These are phyloP conservation scores for Melanostoma scalare DNA, from an alignment of 2,888 invertebrate genomes.

Conservation along the genomic window DNA sequence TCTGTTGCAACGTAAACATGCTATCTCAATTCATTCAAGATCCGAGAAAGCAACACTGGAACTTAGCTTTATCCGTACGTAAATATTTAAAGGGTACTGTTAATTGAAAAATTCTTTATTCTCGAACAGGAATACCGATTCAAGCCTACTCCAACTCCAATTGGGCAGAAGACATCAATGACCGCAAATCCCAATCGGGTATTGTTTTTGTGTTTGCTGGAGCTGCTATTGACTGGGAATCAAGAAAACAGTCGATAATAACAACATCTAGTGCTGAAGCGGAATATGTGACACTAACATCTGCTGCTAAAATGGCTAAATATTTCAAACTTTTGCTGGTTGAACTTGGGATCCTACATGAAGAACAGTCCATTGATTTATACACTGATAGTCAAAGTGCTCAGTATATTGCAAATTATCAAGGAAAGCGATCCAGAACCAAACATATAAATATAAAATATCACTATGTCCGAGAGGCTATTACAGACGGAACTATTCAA, in stretches of 20 bases:
- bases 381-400: constrained; percentile 11
- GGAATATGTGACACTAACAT: too few species aligned
- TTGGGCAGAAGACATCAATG: constrained; percentile 14
- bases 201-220: background rate
- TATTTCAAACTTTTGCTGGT: constrained; percentile 2
- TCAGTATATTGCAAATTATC: constrained; percentile 8
- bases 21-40: constrained; percentile 23
- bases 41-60: constrained; percentile 14
- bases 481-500: background rate
- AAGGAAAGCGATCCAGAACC: constrained; percentile 2
- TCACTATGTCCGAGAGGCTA: background rate
- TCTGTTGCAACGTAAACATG: constrained; percentile 21
- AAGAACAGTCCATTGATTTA: constrained; percentile 5
- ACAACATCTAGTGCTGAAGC: too few species aligned
- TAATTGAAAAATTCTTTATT: background rate
- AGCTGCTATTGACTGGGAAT: too few species aligned
- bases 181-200: constrained; percentile 7
- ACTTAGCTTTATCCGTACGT: constrained; percentile 7
- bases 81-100: constrained; percentile 19
- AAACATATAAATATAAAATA: constrained; percentile 3
- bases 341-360: constrained; percentile 3
- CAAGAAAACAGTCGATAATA: too few species aligned
- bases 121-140: background rate
- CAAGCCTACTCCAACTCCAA: background rate
- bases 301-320: constrained; percentile 1